A percentile compares a stretch with the other conserved stretches of the same genome.
Evolutionary conservation across 2,113 vertebrate species (phyloP).

Genomic region (Pao palembangensis): DNA sequence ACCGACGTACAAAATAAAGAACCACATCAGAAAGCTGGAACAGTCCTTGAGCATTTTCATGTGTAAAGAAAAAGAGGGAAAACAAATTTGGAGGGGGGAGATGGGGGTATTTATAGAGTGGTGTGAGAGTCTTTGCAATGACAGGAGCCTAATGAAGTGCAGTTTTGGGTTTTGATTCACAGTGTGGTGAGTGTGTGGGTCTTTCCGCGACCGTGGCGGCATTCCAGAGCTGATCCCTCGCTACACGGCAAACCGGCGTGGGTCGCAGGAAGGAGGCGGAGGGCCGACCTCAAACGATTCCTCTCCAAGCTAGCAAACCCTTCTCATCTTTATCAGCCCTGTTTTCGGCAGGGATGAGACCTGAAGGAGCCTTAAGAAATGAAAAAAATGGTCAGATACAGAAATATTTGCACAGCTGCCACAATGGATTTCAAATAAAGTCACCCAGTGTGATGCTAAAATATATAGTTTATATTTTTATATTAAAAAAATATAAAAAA

Average conservation of each 20-base stretch:
- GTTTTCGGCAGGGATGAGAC: constrained; percentile 6
- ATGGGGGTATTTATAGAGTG: constrained; percentile 76
- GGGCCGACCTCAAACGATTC: constrained; percentile 52
- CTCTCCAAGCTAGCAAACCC: constrained; percentile 49
- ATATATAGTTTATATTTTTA: no score
- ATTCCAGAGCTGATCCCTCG: constrained; percentile 62
- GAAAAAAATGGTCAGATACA: no score
- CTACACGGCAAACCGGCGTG: constrained; percentile 41
- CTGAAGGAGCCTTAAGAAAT: no score
- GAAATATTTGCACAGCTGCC: no score
- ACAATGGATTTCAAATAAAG: no score
- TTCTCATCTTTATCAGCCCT: constrained; percentile 31
- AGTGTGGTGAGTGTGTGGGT: constrained; percentile 68
- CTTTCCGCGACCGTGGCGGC: constrained; percentile 61
- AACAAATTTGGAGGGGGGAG: constrained; percentile 75
- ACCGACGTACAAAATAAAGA: constrained; percentile 76
- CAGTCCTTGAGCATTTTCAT: constrained; percentile 74
- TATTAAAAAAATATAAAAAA: no score
- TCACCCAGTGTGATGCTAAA: no score
- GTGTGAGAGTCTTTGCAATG: constrained; percentile 74
- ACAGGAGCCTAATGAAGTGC: constrained; percentile 73
- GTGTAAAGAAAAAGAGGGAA: constrained; percentile 70
- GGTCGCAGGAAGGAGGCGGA: constrained; percentile 48
- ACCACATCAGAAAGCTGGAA: constrained; percentile 78
- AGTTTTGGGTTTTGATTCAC: constrained; percentile 72